Evolutionary conservation across 1,140 invertebrate species (phyloP), one percentile per base, ranked within the genome.

Genomic region (Trichonephila clavipes): DNA sequence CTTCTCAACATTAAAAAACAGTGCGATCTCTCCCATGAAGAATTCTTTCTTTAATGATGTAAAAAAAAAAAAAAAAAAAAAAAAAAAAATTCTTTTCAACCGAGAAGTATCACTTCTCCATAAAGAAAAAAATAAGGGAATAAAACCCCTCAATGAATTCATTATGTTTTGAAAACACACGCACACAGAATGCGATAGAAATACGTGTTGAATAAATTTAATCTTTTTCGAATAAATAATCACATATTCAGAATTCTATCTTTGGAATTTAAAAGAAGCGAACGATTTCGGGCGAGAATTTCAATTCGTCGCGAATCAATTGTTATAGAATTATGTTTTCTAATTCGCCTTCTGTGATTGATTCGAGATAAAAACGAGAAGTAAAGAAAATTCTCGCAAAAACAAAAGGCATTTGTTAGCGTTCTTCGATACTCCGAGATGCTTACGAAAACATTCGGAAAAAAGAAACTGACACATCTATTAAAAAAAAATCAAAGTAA

Each of bases 121-220:
- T 14, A 69, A 69, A 69, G 24, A 24, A 24, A 69, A 24, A 24
- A n/a, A 24, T 69, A 69, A 24, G n/a, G 24, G 24, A 24, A 14
- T 69, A 24, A 24, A 69, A 8, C 66, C n/a, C 12, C 12, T 10
- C 66, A 10, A 24, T n/a, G 7, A 24, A 69, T 69, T 69, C 28
- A 69, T 69, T 69, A 24, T 69, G 24, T 69, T 69, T 69, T 24
- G 66, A n/a, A 69, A 69, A 66, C n/a, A 69, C n/a, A 66, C n/a
- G 24, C n/a, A 40, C 34, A 24, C 14, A 69, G 66, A 69, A 12
- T 69, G 1, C 51, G 66, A n/a, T 14, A 69, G n/a, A n/a, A 24
- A 69, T 69, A 82, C 34, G 77, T 16, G 2, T 19, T 82, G 77
- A 82, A 82, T 82, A 82, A 82, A 82, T 28, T 82, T 69, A 69